Conservation (phyloP, 2,113 vertebrate genomes). For the Camelus bactrianus region DNA sequence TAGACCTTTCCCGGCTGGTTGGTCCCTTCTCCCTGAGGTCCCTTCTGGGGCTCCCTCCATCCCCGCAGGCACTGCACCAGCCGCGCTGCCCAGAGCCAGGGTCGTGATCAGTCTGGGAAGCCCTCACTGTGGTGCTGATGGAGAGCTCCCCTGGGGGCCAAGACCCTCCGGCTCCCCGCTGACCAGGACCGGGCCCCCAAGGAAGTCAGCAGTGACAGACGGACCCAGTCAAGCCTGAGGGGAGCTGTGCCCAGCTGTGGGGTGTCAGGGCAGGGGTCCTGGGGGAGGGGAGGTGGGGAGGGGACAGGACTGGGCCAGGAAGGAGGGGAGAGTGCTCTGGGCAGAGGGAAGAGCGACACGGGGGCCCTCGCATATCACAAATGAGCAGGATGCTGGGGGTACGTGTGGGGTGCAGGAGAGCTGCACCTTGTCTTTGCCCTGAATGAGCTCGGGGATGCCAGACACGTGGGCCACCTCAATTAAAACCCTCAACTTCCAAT, state of each 20-base stretch:
- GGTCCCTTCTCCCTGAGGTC: neutral
- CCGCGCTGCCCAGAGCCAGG: neutral
- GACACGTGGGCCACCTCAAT: accelerated
- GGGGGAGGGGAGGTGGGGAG: neutral
- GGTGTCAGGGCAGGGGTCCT: accelerated
- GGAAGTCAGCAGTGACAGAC: neutral
- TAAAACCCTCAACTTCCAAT: neutral
- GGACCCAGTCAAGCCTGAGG: neutral
- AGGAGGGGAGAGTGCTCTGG: neutral
- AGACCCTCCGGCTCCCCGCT: accelerated
- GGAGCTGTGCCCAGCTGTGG: accelerated
- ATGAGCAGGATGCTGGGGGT: no score
- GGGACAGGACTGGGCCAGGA: neutral
- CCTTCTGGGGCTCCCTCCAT: no score
- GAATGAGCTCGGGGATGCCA: neutral
- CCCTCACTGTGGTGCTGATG: no score
- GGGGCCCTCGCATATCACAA: neutral
- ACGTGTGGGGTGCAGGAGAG: no score
- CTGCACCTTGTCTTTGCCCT: neutral
- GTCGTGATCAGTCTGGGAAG: neutral
- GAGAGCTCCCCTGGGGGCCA: neutral
- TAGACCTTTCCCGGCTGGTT: accelerated
- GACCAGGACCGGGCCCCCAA: neutral
- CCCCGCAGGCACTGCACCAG: no score
- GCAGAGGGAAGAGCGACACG: no score